These are phyloP conservation scores for Cebus imitator DNA, from an alignment of 2,113 vertebrate species.

Conservation along the genomic window DNA sequence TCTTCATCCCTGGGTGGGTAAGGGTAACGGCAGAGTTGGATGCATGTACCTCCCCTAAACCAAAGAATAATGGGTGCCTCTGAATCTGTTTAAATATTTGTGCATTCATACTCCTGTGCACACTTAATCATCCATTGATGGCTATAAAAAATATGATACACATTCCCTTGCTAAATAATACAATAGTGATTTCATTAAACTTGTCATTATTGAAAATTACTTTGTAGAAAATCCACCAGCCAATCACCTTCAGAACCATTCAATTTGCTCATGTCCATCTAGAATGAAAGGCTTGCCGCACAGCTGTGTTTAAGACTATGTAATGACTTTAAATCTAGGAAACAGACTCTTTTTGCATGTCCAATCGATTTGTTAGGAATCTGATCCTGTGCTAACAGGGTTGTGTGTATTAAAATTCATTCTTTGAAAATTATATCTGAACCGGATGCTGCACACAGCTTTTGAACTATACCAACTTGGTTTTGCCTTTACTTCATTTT, in stretches of 20 bases:
- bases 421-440: constrained; percentile 66
- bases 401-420: constrained; percentile 73
- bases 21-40: neutral
- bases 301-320: constrained; percentile 70
- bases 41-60: neutral
- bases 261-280: constrained; percentile 59
- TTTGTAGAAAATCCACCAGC: constrained; percentile 51
- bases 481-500: constrained; percentile 29
- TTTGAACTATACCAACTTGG: neutral
- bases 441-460: constrained; percentile 9
- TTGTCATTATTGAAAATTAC: constrained; percentile 69
- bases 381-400: constrained; percentile 67
- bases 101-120: neutral
- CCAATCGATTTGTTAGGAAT: constrained; percentile 76
- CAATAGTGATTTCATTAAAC: constrained; percentile 59
- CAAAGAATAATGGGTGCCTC: neutral
- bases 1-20: neutral
- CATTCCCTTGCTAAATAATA: constrained; percentile 44
- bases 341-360: constrained; percentile 73
- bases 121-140: constrained; percentile 18
- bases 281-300: constrained; percentile 57
- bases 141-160: constrained; percentile 43
- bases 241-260: constrained; percentile 64
- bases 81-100: constrained; percentile 24
- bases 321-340: constrained; percentile 78